Base-by-base conservation (phyloP, 2,113 vertebrate species). In the Pogona vitticeps region DNA sequence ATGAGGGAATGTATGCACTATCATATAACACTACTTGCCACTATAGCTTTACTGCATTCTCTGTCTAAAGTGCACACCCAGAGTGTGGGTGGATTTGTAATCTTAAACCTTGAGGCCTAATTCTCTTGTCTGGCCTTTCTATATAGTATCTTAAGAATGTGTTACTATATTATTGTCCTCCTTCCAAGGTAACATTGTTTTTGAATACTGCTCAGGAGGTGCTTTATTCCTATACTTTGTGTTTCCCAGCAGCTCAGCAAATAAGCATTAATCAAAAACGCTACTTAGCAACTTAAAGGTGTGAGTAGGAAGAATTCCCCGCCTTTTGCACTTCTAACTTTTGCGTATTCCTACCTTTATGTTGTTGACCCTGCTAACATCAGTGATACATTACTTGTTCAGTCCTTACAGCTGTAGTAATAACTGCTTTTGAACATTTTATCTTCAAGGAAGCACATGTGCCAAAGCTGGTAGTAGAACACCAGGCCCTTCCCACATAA, bases 61-160 rank as follows among this genome's bases (percentile, higher is more conserved):
- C 33, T 83, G 21, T 18, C 46, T 17, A 31, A 63, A 10, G 4
- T 83, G 33, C 1, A 59, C 15, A 73, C 33, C 3, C 31, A 59
- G 56, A 23, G 31, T 71, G 67, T 71, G 33, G 76, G 28, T 71
- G 38, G 38, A 36, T 85, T 28, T 58, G 46, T n/a, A 61, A 71
- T 56, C 52, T 79, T 63, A 79, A 86, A 79, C 78, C 59, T 76
- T 65, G 71, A 86, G 40, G 40, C 59, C 58, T 86, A 28, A 2
- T 65, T 80, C n/a, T 33, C 46, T 59, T 79, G 17, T 58, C n/a
- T 1, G 4, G 28, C 3, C 31, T 31, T 52, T 18, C 17, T 26
- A 26, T 68, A n/a, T n/a, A 63, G 6, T 28, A 46, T 65, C 21
- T 65, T 67, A 46, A 83, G 28, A 65, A 46, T 65, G 1, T 10